Conservation (phyloP, 1,140 invertebrate species). For the Drosophila azteca region DNA sequence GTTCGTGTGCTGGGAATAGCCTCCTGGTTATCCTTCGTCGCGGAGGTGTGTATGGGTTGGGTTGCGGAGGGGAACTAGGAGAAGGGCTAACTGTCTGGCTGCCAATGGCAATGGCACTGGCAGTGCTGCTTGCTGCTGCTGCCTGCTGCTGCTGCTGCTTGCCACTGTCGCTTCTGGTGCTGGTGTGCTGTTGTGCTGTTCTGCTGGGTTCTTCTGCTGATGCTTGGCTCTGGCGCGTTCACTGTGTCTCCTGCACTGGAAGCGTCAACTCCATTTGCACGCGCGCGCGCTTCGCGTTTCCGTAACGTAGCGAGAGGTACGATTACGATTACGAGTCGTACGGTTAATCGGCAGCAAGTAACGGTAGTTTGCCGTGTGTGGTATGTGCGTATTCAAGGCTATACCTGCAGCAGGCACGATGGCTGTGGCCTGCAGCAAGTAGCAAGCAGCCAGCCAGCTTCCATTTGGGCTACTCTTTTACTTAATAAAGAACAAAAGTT, state of each 20-base stretch:
- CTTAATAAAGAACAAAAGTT: constrained; percentile 28
- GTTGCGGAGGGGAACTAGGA: background rate
- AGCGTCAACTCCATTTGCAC: constrained; percentile 73
- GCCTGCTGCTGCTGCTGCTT: constrained; percentile 16
- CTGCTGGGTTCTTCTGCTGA: constrained; percentile 69
- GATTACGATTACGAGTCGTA: constrained; percentile 19
- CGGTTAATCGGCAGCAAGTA: background rate
- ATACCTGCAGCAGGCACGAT: constrained; percentile 47
- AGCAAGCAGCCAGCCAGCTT: constrained; percentile 29
- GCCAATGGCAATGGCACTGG: constrained; percentile 6
- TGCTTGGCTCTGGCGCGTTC: constrained; percentile 74
- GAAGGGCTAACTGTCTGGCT: constrained; percentile 33
- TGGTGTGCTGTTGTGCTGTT: constrained; percentile 16
- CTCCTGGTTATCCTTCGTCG: background rate
- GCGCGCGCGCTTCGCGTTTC: constrained; percentile 48
- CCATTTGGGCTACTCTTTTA: constrained; percentile 41
- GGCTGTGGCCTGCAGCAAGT: constrained; percentile 25
- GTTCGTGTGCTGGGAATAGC: too few species aligned
- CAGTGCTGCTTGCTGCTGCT: constrained; percentile 13
- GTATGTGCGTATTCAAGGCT: constrained; percentile 60
- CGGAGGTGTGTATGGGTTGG: constrained; percentile 11
- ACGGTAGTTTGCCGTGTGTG: constrained; percentile 16
- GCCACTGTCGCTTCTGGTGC: background rate
- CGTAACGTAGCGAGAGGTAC: constrained; percentile 29
- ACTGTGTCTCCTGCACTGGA: constrained; percentile 75